Base-by-base conservation (phyloP, 2,113 vertebrate species). In the Rhinichthys klamathensis region DNA sequence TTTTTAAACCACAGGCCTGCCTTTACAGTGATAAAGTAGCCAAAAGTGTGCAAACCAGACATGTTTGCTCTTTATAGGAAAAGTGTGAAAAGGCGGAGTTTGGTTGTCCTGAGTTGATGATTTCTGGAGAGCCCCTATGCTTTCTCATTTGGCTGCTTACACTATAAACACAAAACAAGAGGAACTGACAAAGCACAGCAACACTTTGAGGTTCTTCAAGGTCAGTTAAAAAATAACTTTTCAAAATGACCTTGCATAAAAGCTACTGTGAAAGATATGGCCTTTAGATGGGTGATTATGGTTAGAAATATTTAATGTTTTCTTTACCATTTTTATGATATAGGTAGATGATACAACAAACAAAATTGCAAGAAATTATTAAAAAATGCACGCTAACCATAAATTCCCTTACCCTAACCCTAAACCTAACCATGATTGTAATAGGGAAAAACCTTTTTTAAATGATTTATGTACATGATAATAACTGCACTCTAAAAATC, bases 121-220 rank as follows among this genome's bases (percentile, higher is more conserved):
- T 67, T 84, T 73, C 88, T 88, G 75, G 87, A 21, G 9, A 38
- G 18, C 65, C 58, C 82, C 72, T 78, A 86, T 46, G 72, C 63
- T 87, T 90, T 90, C 80, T 89, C 80, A 61, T 0, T 23, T 41
- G 56, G 12, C 13, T 89, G 92, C 93, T 92, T 94, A 93, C 90
- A 92, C 15, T 87, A 93, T 85, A 93, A 93, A 94, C 93, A 94
- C 30, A 83, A 84, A 69, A 12, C 18, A 10, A 23, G 35, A 88
- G 90, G 89, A 23, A 21, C 92, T 90, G 91, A 82, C 35, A 87
- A 56, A 63, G 30, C 27, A 85, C 82, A 86, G 74, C 35, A 35
- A 30, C 75, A 80, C 58, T 76, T 88, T 79, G 93, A 93, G 91
- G 92, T 93, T 88, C 88, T 15, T 30, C 23, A 80, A 58, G 10